Conservation (phyloP, 2,888 invertebrate genomes). For the Eurytoma adleriae region DNA sequence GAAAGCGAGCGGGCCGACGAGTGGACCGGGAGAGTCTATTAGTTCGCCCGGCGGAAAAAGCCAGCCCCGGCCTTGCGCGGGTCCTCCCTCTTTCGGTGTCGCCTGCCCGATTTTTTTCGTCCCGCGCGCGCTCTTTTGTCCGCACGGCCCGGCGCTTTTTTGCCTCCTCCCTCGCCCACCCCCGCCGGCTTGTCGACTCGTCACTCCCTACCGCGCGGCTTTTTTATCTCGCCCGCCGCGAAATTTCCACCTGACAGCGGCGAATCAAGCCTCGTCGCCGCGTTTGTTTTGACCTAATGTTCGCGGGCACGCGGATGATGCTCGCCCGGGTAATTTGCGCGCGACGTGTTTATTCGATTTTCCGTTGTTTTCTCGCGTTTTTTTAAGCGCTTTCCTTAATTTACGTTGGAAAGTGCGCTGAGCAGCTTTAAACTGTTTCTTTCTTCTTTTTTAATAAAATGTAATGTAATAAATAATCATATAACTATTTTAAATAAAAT, state of each 20-base stretch:
- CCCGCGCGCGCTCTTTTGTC: slow-evolving; percentile 60
- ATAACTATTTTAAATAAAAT: too few species aligned
- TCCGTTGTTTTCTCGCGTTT: neutral
- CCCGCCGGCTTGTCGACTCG: neutral
- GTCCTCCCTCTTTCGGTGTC: slow-evolving; percentile 45
- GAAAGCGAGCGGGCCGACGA: slow-evolving; percentile 62
- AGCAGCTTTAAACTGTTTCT: too few species aligned
- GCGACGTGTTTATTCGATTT: slow-evolving; percentile 31
- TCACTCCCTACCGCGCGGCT: slow-evolving; percentile 8
- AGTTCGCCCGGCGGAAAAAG: slow-evolving; percentile 72
- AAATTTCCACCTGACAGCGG: slow-evolving; percentile 47
- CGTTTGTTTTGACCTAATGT: slow-evolving; percentile 43
- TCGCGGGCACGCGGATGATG: slow-evolving; percentile 12
- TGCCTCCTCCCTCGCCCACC: slow-evolving; percentile 19
- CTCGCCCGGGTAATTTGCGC: slow-evolving; percentile 18
- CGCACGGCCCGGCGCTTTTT: slow-evolving; percentile 47
- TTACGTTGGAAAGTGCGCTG: too few species aligned
- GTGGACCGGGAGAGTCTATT: slow-evolving; percentile 72
- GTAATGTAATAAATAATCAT: too few species aligned
- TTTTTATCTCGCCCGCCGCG: slow-evolving; percentile 50
- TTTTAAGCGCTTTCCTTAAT: neutral
- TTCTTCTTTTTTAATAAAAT: too few species aligned
- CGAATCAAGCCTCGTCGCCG: slow-evolving; percentile 48
- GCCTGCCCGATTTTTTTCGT: slow-evolving; percentile 57
- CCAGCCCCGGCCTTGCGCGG: slow-evolving; percentile 63